Base-by-base conservation (phyloP, 2,113 vertebrate species). In the Ceyx melanurus region DNA sequence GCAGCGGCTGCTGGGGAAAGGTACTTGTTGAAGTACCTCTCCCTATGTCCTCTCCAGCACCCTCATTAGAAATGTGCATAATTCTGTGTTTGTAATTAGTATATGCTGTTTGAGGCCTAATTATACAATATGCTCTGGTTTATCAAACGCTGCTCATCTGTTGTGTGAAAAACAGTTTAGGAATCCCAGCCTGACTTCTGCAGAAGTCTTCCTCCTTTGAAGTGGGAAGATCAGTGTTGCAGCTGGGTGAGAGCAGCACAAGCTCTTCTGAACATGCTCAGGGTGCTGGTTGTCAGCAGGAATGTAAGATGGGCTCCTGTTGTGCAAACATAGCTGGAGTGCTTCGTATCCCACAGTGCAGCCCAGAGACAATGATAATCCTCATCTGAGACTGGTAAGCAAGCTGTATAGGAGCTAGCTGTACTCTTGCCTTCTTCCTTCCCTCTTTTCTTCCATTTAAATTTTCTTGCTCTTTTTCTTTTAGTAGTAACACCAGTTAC, bases 151-250 rank as follows among this genome's bases (percentile, higher is more conserved):
- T 68, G 48, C 73, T 96, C 88, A 91, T 95, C 90, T 95, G 94
- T 91, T 95, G 76, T 95, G 90, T 86, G 76, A 95, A 94, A 94
- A 95, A 78, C 48, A 88, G 60, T 91, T 90, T 42, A 86, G 61
- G 82, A 93, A 93, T 94, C 35, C 82, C 80, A 72, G 76, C 26
- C 79, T 89, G 80, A 77, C 48, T 96, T 86, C 86, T 90, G 86
- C 31, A 54, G 42, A 65, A 94, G 40, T 60, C 76, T 75, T 90
- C 51, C 60, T 81, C 29, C 72, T 95, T 88, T 96, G 92, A 93
- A 90, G 88, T 90, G 82, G 86, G 80, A 90, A 95, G 88, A 95
- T 90, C 53, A 88, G 88, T 95, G 90, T 93, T 61, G 75, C 0
- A 35, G 72, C 80, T 86, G 54, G 92, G 88, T 93, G 86, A 95